Base-by-base conservation (phyloP, 2,797 vertebrate species). In the Neosilurus mollespiculum region DNA sequence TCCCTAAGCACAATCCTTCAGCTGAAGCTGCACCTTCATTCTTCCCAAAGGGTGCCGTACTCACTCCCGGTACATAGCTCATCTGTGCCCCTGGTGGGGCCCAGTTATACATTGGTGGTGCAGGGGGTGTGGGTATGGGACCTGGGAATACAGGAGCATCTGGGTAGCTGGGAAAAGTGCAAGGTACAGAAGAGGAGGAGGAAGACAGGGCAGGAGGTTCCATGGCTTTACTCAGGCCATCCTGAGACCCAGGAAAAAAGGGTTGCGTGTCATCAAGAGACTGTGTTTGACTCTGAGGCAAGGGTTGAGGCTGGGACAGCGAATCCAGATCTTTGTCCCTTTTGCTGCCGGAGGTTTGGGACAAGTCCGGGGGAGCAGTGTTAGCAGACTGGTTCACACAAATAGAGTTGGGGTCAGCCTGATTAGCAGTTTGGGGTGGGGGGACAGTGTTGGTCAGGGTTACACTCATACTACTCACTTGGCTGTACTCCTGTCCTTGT, bases 401-500 rank as follows among this genome's bases (percentile, higher is more conserved):
- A 53, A 58, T 30, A 51, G 69, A 43, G 34, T 26, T 67, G 22
- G 62, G 77, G 81, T 43, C 79, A 72, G 67, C 12, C 61, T 61
- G 85, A 80, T 78, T 53, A 5, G 88, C 34, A 0, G 88, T 87
- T 15, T 79, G 67, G 7, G 80, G 73, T 2, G 67, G 76, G 12
- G 84, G 76, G 9, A 43, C 67, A 67, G 76, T 59, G 54, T 34
- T 51, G 26, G 61, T 3, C 14, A 75, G 84, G n/a, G 16, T 59
- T 37, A 75, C 78, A 37, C 24, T 67, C n/a, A 64, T 81, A 61
- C 16, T 79, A 61, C 67, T 86, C 72, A 16, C 89, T 87, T 91
- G 90, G 10, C 91, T 91, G 87, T 90, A 91, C 11, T 94, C 94
- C 78, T 91, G 91, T 26, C 94, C 93, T 61, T 93, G 94, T 0